Conservation (phyloP, 2,797 vertebrate species). For the Gobio occitaniae region DNA sequence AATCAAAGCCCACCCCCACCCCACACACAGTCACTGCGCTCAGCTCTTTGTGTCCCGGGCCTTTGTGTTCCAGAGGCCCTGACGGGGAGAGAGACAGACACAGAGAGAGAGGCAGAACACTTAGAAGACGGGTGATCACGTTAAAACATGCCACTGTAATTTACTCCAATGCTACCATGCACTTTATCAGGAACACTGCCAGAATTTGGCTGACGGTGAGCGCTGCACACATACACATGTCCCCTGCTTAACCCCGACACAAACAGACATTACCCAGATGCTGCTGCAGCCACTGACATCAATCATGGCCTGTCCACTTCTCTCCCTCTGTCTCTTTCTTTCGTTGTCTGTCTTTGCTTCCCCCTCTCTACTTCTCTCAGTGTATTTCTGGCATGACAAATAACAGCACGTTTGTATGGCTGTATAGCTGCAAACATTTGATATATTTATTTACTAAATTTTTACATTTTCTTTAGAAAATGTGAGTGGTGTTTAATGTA, state of each 20-base stretch:
- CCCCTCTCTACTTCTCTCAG: neutral
- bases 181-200: constrained; percentile 34
- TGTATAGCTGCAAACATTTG: neutral
- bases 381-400: neutral
- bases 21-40: constrained; percentile 47
- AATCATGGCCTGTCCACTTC: constrained; percentile 57
- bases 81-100: constrained; percentile 46
- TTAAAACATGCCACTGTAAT: constrained; percentile 24
- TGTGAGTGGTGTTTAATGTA: neutral
- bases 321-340: constrained; percentile 37
- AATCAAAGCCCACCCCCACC: constrained; percentile 43
- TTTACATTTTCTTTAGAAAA: neutral
- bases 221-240: constrained; percentile 36
- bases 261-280: constrained; percentile 64
- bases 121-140: constrained; percentile 26
- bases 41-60: constrained; percentile 60
- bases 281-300: constrained; percentile 55
- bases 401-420: neutral
- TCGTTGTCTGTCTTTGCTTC: neutral
- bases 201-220: constrained; percentile 46
- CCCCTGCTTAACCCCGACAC: constrained; percentile 59
- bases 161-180: constrained; percentile 1
- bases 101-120: constrained; percentile 4
- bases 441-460: neutral
- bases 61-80: constrained; percentile 62